Evolutionary conservation across 2,797 vertebrate genomes (phyloP), one percentile per base, ranked within the genome.

Genomic region (Lycodopsis pacificus): DNA sequence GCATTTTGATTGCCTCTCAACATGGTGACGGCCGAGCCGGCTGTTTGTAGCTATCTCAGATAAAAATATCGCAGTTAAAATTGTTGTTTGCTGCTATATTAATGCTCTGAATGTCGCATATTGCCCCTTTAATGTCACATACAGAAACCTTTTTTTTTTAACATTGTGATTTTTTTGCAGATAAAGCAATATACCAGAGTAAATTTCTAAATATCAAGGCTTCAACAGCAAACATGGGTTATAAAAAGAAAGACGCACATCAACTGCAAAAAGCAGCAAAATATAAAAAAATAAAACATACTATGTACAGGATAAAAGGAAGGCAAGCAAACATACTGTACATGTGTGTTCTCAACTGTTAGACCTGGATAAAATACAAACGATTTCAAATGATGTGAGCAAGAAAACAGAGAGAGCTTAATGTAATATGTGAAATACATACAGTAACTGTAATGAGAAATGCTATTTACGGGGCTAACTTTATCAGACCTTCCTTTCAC

Each of bases 161-260:
- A 56, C 12, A n/a, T 14, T 38, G 10, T 57, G n/a, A 76, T 11
- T 22, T 71, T 71, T 66, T 67, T 32, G 20, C 38, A 66, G 42
- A 63, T 11, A 56, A 61, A 76, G 7, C 69, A 68, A 77, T 65
- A 40, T 38, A 69, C 36, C 22, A 40, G 64, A 78, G 17, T 51
- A 72, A 59, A 72, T 71, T 82, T 77, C 62, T 86, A 80, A 78
- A 77, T 65, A 19, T 78, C 71, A 89, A 77, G 67, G 22, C 17
- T 75, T 69, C 36, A 58, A 79, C 53, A 85, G 53, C 53, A 83
- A 80, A 77, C 10, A 36, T 25, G 10, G 27, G 46, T 71, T 79
- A 64, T 65, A 46, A 46, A 34, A 59, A 79, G 76, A 76, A 63
- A 36, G 8, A 64, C 19, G 56, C 30, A 73, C 59, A 71, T 42